Percentiles rank a stretch among this genome's conserved stretches.
These are phyloP conservation scores for Hippopotamus amphibius DNA, from an alignment of 2,113 vertebrate genomes.

Conservation along the genomic window DNA sequence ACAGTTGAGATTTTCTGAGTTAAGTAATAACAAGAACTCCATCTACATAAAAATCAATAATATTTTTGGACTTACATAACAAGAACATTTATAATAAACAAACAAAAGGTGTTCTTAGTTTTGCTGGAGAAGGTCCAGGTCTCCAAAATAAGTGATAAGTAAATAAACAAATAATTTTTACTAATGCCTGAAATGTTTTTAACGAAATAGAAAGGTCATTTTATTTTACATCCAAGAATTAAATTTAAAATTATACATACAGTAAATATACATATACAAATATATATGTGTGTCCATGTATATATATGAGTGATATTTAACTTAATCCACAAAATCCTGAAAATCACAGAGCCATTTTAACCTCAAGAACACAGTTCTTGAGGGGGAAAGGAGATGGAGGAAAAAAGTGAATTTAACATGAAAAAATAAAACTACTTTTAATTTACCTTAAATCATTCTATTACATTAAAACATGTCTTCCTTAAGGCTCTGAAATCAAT, in stretches of 20 bases:
- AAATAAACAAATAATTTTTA: background rate
- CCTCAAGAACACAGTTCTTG: background rate
- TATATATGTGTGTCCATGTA: background rate
- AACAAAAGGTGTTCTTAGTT: background rate
- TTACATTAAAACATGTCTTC: background rate
- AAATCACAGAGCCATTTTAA: background rate
- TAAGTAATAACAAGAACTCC: background rate
- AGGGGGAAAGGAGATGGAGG: background rate
- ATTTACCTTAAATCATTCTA: background rate
- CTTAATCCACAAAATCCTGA: background rate
- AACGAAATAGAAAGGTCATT: background rate
- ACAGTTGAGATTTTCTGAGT: background rate
- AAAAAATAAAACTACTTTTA: background rate
- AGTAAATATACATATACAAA: background rate
- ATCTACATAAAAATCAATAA: background rate
- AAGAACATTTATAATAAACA: background rate
- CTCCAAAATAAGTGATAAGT: background rate
- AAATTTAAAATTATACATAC: background rate
- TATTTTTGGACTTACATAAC: background rate
- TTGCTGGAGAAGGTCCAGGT: background rate
- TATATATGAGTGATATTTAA: background rate
- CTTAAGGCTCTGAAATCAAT: background rate
- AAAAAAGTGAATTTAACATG: background rate
- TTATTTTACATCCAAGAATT: constrained; percentile 28
- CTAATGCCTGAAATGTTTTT: background rate